Evolutionary conservation across 2,888 invertebrate genomes (phyloP).

Genomic region (Diabrotica balteata): DNA sequence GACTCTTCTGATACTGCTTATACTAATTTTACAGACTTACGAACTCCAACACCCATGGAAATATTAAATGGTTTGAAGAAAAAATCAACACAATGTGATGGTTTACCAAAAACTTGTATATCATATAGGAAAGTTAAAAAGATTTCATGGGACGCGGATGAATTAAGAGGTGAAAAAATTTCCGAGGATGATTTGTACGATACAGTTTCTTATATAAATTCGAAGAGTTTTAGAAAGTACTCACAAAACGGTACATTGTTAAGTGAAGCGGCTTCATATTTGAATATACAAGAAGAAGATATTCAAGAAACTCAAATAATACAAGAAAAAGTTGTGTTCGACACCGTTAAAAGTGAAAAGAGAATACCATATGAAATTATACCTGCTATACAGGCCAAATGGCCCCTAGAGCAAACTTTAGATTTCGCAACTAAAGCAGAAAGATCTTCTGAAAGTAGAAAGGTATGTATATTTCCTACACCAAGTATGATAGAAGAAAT

Average conservation of each 20-base stretch:
- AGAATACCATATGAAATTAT: constrained; percentile 70
- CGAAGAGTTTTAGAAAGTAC: constrained; percentile 72
- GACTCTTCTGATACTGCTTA: constrained; percentile 37
- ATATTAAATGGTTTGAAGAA: constrained; percentile 32
- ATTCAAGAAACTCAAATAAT: constrained; percentile 67
- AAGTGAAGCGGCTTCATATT: constrained; percentile 64
- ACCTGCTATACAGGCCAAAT: constrained; percentile 73
- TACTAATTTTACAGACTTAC: constrained; percentile 25
- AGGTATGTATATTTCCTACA: constrained; percentile 74
- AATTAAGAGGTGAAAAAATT: constrained; percentile 40
- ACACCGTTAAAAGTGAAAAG: constrained; percentile 48
- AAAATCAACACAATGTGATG: constrained; percentile 47
- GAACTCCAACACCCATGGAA: constrained; percentile 42
- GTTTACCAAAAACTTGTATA: constrained; percentile 64
- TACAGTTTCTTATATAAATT: constrained; percentile 66
- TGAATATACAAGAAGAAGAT: constrained; percentile 66
- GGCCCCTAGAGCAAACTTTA: constrained; percentile 75
- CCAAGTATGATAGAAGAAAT: constrained; percentile 71
- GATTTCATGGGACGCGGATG: constrained; percentile 51
- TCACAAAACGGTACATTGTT: constrained; percentile 71
- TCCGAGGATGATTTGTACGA: constrained; percentile 47
- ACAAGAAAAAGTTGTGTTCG: constrained; percentile 72
- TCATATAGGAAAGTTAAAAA: constrained; percentile 59
- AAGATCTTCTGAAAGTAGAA: constrained; percentile 62
- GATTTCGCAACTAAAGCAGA: constrained; percentile 71